A percentile compares a stretch with the other conserved stretches of the same genome.
Conservation (phyloP, 1,140 invertebrate genomes). For the Drosophila lacertosa region DNA sequence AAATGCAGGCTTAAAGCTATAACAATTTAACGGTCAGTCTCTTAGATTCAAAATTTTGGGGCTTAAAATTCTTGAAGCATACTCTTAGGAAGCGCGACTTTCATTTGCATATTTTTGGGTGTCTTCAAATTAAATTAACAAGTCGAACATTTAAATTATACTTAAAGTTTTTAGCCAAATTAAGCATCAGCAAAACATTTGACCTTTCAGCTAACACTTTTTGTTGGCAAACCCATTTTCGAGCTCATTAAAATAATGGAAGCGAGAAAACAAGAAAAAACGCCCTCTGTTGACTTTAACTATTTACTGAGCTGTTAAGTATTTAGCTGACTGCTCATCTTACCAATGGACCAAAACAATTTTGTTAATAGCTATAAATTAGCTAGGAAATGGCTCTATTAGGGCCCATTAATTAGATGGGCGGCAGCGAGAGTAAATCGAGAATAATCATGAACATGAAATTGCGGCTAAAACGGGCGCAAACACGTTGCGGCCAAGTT, state of each 20-base stretch:
- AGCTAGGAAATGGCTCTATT: conserved; percentile 53
- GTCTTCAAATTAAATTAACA: not conserved
- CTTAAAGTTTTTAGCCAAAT: not conserved
- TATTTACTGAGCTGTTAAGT: conserved; percentile 23
- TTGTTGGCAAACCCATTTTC: not conserved
- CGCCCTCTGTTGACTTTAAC: conserved; percentile 15
- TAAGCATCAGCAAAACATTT: not conserved
- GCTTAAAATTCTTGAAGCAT: not conserved
- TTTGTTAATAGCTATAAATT: conserved; percentile 67
- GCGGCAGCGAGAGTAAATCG: conserved; percentile 38
- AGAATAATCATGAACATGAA: conserved; percentile 34
- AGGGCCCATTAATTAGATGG: conserved; percentile 32
- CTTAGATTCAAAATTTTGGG: not conserved
- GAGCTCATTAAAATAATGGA: conserved; percentile 26
- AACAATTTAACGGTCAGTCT: no score
- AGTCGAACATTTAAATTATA: not conserved
- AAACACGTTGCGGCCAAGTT: conserved; percentile 36
- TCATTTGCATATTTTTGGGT: conserved; percentile 20
- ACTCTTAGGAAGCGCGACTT: conserved; percentile 18
- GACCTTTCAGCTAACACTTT: conserved; percentile 3
- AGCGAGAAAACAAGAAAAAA: not conserved
- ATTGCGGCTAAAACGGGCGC: conserved; percentile 40
- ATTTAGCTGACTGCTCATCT: not conserved
- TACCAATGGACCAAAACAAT: conserved; percentile 22
- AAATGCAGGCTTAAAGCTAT: no score